A percentile compares a stretch with the other conserved stretches of the same genome.
These are phyloP conservation scores for Calephelis nemesis DNA, from an alignment of 1,140 invertebrate species.

Conservation along the genomic window DNA sequence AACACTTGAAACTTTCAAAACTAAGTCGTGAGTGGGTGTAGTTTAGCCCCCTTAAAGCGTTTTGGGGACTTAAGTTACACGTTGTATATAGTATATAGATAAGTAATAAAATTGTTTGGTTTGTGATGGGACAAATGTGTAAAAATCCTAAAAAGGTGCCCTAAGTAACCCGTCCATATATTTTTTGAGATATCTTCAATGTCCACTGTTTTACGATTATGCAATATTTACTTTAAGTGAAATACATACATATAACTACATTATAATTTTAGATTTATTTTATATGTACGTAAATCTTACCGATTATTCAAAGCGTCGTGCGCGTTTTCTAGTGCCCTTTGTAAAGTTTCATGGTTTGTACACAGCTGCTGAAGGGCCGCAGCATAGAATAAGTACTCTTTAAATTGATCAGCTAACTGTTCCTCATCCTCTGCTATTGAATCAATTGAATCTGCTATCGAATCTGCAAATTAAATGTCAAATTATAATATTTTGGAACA, in stretches of 20 bases:
- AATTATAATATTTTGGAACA: too few relatives aligned
- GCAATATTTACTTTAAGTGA: background rate
- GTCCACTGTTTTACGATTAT: too few relatives aligned
- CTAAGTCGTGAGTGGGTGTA: too few relatives aligned
- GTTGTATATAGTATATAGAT: too few relatives aligned
- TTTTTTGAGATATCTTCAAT: too few relatives aligned
- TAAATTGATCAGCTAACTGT: slow-evolving; percentile 89
- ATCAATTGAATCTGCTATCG: slow-evolving; percentile 88
- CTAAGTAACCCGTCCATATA: too few relatives aligned
- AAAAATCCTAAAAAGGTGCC: too few relatives aligned
- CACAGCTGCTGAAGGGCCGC: slow-evolving; percentile 87
- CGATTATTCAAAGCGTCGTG: slow-evolving; percentile 82
- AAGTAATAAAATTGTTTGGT: too few relatives aligned
- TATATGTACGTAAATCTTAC: slow-evolving; percentile 47
- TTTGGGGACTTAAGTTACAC: too few relatives aligned
- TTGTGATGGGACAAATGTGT: too few relatives aligned
- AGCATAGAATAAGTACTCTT: slow-evolving; percentile 90
- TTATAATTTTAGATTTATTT: background rate
- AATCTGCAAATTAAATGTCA: slow-evolving; percentile 80
- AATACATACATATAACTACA: background rate
- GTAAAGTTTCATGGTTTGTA: slow-evolving; percentile 86
- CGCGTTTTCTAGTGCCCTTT: slow-evolving; percentile 85
- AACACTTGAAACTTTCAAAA: too few relatives aligned
- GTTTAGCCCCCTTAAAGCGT: too few relatives aligned
- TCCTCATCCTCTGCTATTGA: slow-evolving; percentile 90